Evolutionary conservation across 2,797 vertebrate genomes (phyloP).

Genomic region (Chrysocyon brachyurus): DNA sequence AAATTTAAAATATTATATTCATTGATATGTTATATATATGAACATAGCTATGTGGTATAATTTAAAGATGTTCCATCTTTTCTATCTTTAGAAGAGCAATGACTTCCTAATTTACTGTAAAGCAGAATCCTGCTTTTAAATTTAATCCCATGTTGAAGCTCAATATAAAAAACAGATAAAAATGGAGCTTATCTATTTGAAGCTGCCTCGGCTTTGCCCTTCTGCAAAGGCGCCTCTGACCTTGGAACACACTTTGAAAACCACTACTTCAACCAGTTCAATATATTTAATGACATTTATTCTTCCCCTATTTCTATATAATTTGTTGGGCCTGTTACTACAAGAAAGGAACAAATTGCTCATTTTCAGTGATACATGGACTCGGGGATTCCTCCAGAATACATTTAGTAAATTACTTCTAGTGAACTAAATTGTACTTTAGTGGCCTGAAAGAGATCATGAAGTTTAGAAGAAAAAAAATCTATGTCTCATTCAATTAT

Average conservation of each 20-base stretch:
- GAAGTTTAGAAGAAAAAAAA: background rate
- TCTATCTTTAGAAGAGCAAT: background rate
- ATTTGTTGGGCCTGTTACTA: conserved; percentile 59
- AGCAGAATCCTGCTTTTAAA: background rate
- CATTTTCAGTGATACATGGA: conserved; percentile 47
- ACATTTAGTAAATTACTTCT: conserved; percentile 65
- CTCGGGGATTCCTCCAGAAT: conserved; percentile 47
- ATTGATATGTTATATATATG: background rate
- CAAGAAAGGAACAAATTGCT: conserved; percentile 43
- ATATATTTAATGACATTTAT: conserved; percentile 67
- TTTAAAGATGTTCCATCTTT: background rate
- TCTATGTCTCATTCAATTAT: background rate
- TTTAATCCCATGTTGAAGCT: conserved; percentile 15
- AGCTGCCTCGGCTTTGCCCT: conserved; percentile 3
- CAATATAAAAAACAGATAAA: background rate
- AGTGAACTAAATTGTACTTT: conserved; percentile 23
- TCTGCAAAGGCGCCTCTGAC: background rate
- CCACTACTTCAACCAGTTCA: background rate
- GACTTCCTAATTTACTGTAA: conserved; percentile 40
- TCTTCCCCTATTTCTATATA: conserved; percentile 45
- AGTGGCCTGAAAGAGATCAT: conserved; percentile 14
- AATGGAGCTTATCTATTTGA: background rate
- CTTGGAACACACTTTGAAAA: conserved; percentile 57
- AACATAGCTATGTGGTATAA: background rate
- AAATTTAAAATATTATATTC: background rate